phyloP scores from a whole-genome alignment of 35 echinoderm and acorn worm genomes.

The Apostichopus californicus region DNA sequence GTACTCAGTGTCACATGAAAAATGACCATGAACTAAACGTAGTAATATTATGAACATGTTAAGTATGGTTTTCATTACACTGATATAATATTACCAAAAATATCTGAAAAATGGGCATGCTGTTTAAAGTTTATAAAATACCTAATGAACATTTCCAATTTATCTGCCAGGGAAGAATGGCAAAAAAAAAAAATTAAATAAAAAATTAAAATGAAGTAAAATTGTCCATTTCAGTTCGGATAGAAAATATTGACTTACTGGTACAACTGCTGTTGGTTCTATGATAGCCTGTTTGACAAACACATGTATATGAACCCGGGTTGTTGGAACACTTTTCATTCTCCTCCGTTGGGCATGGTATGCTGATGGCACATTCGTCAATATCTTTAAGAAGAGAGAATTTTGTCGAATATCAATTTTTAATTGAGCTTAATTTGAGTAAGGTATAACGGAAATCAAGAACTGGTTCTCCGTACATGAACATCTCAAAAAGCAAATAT shows the following conservation, averaged over 20 bases:
- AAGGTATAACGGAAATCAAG: neutral
- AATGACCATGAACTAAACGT: no score
- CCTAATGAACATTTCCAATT: no score
- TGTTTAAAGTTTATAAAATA: no score
- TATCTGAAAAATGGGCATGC: no score
- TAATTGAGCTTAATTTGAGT: slow-evolving; percentile 1
- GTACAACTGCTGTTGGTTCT: neutral
- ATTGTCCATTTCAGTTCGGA: no score
- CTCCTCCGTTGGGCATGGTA: slow-evolving; percentile 13
- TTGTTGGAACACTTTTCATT: slow-evolving; percentile 42
- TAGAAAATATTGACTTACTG: neutral
- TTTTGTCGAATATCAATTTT: neutral
- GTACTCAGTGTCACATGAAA: no score
- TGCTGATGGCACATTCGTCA: slow-evolving; percentile 5
- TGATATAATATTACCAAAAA: no score
- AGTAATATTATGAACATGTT: no score
- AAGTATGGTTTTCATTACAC: no score
- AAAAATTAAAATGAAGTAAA: no score
- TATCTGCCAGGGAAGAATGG: no score
- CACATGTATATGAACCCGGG: neutral
- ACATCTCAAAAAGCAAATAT: neutral
- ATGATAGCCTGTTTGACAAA: slow-evolving; percentile 27
- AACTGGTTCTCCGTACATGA: slow-evolving; percentile 6
- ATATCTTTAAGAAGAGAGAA: slow-evolving; percentile 2
- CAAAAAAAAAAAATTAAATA: no score